Conservation (phyloP, 2,797 vertebrate species). For the Sarcophilus harrisii region DNA sequence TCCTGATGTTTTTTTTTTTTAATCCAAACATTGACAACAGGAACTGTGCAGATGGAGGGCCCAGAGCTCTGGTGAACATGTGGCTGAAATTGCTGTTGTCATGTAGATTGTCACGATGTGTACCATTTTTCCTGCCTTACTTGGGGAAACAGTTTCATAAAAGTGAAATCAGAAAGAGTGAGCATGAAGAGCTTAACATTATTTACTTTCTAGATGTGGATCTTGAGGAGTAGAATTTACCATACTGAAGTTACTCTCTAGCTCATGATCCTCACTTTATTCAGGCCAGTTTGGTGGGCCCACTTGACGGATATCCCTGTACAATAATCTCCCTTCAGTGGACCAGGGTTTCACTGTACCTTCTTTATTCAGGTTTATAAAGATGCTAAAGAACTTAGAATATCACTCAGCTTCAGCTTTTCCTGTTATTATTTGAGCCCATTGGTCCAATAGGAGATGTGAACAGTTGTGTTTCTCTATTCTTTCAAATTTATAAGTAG, state of each 20-base stretch:
- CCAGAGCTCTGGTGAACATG: neutral
- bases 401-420: neutral
- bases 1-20: neutral
- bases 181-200: neutral
- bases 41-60: neutral
- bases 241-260: neutral
- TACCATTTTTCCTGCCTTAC: neutral
- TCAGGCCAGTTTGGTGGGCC: neutral
- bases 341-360: neutral
- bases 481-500: neutral
- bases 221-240: neutral
- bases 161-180: neutral
- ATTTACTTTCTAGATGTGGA: neutral
- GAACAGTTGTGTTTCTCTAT: neutral
- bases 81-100: neutral
- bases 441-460: neutral
- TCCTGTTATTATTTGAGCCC: neutral
- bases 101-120: neutral
- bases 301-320: neutral
- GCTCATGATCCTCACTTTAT: neutral
- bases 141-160: neutral
- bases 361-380: neutral
- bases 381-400: neutral
- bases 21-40: neutral
- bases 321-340: neutral